Percentiles rank a stretch among this genome's conserved stretches.
Conservation (phyloP, 2,113 vertebrate genomes). For the Bothrops jararaca region DNA sequence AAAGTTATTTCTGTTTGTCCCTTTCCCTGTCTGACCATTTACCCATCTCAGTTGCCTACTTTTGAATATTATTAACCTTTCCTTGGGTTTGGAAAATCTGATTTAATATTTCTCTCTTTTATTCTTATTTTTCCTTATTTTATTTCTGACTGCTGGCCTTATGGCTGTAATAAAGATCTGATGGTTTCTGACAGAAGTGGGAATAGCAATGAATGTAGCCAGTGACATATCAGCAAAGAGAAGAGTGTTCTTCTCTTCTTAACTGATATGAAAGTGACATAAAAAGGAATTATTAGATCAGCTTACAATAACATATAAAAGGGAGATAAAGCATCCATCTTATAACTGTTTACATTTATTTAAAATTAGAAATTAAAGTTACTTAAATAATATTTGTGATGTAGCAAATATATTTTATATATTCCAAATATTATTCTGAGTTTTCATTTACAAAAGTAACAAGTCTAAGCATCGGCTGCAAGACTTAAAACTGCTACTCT, state of each 20-base stretch:
- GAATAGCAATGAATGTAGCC: background rate
- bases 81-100: background rate
- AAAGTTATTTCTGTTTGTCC: background rate
- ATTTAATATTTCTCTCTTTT: background rate
- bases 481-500: constrained; percentile 24
- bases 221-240: background rate
- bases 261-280: background rate
- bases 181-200: background rate
- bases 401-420: background rate
- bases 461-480: background rate
- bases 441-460: background rate
- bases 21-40: background rate
- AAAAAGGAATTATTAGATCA: background rate
- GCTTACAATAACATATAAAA: background rate
- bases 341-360: background rate
- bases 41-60: background rate
- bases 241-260: background rate
- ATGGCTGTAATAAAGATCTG: background rate
- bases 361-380: background rate
- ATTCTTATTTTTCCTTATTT: background rate
- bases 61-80: background rate
- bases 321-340: background rate
- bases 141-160: background rate
- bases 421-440: background rate
- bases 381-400: background rate